phyloP scores from a whole-genome alignment of 2,797 vertebrate genomes.

The Manis pentadactyla region DNA sequence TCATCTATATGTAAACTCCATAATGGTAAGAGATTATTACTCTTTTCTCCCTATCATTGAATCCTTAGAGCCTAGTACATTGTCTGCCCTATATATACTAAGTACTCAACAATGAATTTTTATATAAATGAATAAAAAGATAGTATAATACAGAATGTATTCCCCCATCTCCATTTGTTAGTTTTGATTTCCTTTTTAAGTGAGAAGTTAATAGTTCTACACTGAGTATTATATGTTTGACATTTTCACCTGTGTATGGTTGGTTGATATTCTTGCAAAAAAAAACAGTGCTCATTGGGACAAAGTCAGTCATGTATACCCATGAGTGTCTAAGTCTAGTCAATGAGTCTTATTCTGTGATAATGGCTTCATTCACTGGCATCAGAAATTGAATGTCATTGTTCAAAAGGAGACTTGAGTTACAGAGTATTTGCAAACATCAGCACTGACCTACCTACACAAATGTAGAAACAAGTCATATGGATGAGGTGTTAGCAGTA shows the following conservation, averaged over 20 bases:
- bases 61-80: background rate
- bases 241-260: background rate
- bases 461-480: conserved; percentile 16
- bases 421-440: background rate
- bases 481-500: background rate
- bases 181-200: conserved; percentile 16
- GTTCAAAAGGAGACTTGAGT: conserved; percentile 6
- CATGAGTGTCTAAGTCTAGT: background rate
- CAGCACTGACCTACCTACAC: background rate
- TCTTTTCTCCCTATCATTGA: background rate
- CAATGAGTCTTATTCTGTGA: background rate
- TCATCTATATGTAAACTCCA: background rate
- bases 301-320: background rate
- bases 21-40: background rate
- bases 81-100: background rate
- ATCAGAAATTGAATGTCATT: background rate
- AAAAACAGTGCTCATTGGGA: background rate
- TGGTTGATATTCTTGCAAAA: background rate
- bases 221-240: background rate
- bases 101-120: background rate
- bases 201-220: conserved; percentile 24
- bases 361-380: background rate
- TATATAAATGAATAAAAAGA: conserved; percentile 3
- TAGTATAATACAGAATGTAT: background rate
- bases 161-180: background rate